phyloP scores from a whole-genome alignment of 2,888 invertebrate species.

The Embidobia sp. region DNA sequence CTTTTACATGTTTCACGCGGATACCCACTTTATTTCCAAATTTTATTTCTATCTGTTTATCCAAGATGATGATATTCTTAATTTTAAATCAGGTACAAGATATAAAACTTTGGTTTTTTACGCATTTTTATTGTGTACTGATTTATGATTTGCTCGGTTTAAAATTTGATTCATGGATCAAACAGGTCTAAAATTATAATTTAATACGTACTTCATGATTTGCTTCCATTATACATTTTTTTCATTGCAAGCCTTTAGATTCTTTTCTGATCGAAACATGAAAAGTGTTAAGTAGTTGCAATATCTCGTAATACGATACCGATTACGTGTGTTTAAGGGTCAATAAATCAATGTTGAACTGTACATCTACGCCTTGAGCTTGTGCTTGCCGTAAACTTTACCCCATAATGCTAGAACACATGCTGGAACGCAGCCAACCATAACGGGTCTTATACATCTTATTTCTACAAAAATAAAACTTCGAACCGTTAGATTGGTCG shows the following conservation, averaged over 20 bases:
- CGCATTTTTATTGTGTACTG: too few species aligned
- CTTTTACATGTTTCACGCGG: too few species aligned
- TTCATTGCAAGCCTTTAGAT: not conserved
- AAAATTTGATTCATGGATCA: not conserved
- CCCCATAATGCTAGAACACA: constrained; percentile 49
- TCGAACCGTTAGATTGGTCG: constrained; percentile 75
- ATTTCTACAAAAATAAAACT: constrained; percentile 75
- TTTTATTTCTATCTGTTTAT: too few species aligned
- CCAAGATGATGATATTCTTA: not conserved
- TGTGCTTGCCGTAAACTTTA: constrained; percentile 50
- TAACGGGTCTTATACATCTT: constrained; percentile 76
- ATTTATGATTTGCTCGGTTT: not conserved
- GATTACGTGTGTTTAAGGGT: constrained; percentile 28
- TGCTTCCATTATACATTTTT: constrained; percentile 4
- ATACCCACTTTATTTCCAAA: too few species aligned
- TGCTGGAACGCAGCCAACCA: constrained; percentile 72
- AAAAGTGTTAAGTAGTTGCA: constrained; percentile 14
- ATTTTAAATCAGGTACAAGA: too few species aligned
- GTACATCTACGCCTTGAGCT: constrained; percentile 24
- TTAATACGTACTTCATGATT: constrained; percentile 2
- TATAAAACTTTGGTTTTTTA: too few species aligned
- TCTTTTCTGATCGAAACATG: not conserved
- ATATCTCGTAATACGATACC: constrained; percentile 28
- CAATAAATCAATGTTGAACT: constrained; percentile 48
- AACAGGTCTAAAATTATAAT: not conserved